Conservation (phyloP, 2,113 vertebrate species). For the Odocoileus virginianus region DNA sequence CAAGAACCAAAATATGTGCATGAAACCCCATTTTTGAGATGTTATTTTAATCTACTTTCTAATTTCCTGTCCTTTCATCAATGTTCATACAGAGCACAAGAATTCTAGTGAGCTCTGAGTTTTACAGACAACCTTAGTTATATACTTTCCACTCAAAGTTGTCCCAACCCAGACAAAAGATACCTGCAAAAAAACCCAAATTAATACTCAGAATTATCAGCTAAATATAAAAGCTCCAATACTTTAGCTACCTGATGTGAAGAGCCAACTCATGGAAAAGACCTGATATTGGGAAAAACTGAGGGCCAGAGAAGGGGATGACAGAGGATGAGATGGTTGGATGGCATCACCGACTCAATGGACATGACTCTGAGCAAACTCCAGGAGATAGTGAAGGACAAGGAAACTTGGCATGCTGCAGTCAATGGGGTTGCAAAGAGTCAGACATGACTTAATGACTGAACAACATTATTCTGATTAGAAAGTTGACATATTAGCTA, state of each 20-base stretch:
- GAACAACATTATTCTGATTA: background rate
- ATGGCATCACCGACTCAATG: background rate
- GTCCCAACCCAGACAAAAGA: background rate
- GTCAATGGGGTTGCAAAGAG: background rate
- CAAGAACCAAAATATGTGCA: background rate
- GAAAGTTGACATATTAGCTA: background rate
- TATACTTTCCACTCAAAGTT: background rate
- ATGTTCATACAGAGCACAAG: background rate
- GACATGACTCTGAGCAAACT: background rate
- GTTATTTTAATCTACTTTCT: slow-evolving; percentile 10
- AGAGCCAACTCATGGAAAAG: background rate
- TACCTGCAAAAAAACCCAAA: background rate
- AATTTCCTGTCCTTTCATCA: background rate
- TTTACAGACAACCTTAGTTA: background rate
- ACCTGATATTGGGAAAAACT: background rate
- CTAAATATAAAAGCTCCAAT: background rate
- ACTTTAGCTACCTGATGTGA: background rate
- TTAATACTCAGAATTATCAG: slow-evolving; percentile 11
- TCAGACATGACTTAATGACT: background rate
- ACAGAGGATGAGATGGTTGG: background rate
- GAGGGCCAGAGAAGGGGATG: background rate
- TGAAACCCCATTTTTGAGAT: background rate
- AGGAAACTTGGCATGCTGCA: background rate
- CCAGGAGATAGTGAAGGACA: background rate
- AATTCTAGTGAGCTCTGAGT: background rate